Evolutionary conservation across 2,797 vertebrate genomes (phyloP).

Genomic region (Cynopterus sphinx): DNA sequence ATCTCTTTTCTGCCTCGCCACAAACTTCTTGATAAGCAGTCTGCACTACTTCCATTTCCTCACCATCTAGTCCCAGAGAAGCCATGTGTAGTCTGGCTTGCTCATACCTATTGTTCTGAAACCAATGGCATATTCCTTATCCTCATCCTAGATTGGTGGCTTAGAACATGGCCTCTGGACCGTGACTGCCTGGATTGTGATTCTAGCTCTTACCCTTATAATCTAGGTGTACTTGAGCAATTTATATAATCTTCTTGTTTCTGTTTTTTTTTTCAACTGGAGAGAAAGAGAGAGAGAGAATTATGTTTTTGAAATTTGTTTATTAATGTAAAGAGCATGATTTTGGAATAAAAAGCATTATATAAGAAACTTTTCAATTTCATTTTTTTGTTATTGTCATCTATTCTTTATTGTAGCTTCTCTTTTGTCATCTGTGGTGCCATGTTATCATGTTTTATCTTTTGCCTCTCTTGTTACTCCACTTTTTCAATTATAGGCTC

Average conservation of each 20-base stretch:
- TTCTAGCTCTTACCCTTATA: not conserved
- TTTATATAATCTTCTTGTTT: not conserved
- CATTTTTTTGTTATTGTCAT: not conserved
- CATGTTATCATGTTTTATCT: not conserved
- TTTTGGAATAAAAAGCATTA: not conserved
- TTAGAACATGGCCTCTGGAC: not conserved
- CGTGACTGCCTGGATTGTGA: not conserved
- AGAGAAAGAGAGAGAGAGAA: too few species aligned
- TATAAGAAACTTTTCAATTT: not conserved
- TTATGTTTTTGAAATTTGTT: not conserved
- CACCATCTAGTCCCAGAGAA: not conserved
- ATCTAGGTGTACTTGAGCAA: not conserved
- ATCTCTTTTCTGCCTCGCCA: not conserved
- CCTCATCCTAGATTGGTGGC: too few species aligned
- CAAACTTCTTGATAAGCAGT: not conserved
- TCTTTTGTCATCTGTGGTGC: not conserved
- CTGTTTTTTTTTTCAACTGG: not conserved
- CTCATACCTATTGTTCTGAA: not conserved
- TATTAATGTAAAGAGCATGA: not conserved
- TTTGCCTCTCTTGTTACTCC: not conserved
- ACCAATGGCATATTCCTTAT: not conserved
- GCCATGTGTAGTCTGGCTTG: not conserved
- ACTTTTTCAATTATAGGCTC: not conserved
- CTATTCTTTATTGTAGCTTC: not conserved
- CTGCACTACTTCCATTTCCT: rapidly evolving